phyloP scores from a whole-genome alignment of 2,888 invertebrate genomes.

The Philereme vetulata region DNA sequence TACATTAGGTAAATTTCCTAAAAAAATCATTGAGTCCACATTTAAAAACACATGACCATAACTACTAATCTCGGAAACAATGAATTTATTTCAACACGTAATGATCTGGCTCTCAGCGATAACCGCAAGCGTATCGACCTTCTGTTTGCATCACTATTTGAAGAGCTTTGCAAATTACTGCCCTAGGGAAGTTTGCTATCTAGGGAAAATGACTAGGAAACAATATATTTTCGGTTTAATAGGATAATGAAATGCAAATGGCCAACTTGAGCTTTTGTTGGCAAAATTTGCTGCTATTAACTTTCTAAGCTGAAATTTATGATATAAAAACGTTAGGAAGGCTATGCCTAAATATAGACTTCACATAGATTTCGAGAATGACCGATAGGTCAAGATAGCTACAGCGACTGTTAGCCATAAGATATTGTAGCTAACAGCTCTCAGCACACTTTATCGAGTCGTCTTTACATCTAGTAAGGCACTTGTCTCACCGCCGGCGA shows the following conservation, averaged over 20 bases:
- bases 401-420: too few relatives aligned
- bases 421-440: too few relatives aligned
- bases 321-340: too few relatives aligned
- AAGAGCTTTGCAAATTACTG: constrained; percentile 19
- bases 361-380: too few relatives aligned
- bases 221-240: constrained; percentile 16
- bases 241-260: constrained; percentile 9
- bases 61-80: constrained; percentile 5
- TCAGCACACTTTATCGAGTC: too few relatives aligned
- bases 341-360: too few relatives aligned
- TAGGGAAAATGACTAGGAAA: constrained; percentile 12
- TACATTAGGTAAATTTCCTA: not conserved
- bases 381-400: too few relatives aligned
- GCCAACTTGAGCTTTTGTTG: constrained; percentile 11
- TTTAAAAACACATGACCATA: constrained; percentile 17
- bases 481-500: too few relatives aligned
- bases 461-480: too few relatives aligned
- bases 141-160: constrained; percentile 22
- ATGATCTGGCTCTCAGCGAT: constrained; percentile 1
- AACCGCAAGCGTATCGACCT: constrained; percentile 14
- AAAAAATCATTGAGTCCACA: not conserved
- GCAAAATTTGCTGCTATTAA: too few relatives aligned
- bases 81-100: constrained; percentile 17
- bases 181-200: constrained; percentile 17
- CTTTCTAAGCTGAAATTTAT: too few relatives aligned